Evolutionary conservation across 2,888 invertebrate genomes (phyloP).

Genomic region (Phortica magna): DNA sequence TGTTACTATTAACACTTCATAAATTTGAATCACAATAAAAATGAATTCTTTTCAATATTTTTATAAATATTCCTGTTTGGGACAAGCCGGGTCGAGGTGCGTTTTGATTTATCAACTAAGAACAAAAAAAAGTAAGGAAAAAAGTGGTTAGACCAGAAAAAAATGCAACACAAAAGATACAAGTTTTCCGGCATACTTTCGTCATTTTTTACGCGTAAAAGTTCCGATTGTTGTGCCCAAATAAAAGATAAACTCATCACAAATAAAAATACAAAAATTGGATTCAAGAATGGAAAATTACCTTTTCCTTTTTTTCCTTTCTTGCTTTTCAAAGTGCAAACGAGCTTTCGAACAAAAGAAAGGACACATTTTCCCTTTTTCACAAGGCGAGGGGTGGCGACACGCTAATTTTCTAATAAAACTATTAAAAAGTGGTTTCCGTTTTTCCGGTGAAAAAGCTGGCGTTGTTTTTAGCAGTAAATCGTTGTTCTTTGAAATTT

Average conservation of each 20-base stretch:
- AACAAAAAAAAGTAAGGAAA: no score
- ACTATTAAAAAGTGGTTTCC: slow-evolving; percentile 18
- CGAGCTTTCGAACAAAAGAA: background rate
- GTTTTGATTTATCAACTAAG: no score
- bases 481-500: background rate
- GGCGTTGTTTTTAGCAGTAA: background rate
- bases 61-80: no score
- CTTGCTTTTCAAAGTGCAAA: background rate
- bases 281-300: background rate
- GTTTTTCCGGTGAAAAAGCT: background rate
- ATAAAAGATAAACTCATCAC: slow-evolving; percentile 13
- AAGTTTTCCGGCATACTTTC: background rate
- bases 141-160: no score
- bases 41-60: no score
- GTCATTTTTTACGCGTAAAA: background rate
- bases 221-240: background rate
- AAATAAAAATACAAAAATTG: background rate
- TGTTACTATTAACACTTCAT: no score
- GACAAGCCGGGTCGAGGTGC: no score
- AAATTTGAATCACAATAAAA: no score
- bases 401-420: slow-evolving; percentile 1
- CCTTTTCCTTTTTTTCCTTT: background rate
- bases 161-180: no score
- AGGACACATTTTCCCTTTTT: background rate
- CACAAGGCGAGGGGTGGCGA: background rate